Conservation (phyloP, 2,888 invertebrate genomes). For the Parasteatoda lunata region DNA sequence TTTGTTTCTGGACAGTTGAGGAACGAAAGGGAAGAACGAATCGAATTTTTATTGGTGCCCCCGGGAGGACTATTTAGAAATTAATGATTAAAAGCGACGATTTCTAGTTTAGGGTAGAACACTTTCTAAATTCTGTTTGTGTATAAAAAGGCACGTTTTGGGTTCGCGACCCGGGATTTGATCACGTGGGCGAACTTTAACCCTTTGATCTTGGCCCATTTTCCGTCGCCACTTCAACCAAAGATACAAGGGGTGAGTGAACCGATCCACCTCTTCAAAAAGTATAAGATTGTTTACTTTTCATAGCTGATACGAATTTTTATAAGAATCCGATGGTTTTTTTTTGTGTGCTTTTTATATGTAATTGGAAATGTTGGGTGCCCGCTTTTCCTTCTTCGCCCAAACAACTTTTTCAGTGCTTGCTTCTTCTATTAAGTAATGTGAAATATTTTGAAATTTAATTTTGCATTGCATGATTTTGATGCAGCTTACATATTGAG, state of each 20-base stretch:
- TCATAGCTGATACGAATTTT: not conserved
- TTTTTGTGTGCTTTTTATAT: not conserved
- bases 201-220: conserved; percentile 39
- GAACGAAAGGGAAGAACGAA: conserved; percentile 4
- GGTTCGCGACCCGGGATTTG: conserved; percentile 6
- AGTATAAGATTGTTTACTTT: conserved; percentile 7
- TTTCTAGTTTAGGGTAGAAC: not conserved
- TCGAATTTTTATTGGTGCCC: conserved; percentile 29
- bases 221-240: not conserved
- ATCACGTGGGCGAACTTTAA: conserved; percentile 36
- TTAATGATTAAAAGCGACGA: not conserved
- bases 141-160: not conserved
- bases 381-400: too few relatives aligned
- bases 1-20: not conserved
- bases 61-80: not conserved
- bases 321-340: not conserved
- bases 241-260: conserved; percentile 7
- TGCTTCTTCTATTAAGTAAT: too few relatives aligned
- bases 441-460: too few relatives aligned
- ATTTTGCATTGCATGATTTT: too few relatives aligned
- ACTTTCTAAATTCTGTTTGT: not conserved
- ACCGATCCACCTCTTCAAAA: conserved; percentile 15
- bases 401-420: too few relatives aligned
- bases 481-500: too few relatives aligned
- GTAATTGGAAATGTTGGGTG: too few relatives aligned